Percentiles rank a stretch among this genome's conserved stretches.
phyloP scores from a whole-genome alignment of 2,797 vertebrate genomes.

The Anableps anableps region DNA sequence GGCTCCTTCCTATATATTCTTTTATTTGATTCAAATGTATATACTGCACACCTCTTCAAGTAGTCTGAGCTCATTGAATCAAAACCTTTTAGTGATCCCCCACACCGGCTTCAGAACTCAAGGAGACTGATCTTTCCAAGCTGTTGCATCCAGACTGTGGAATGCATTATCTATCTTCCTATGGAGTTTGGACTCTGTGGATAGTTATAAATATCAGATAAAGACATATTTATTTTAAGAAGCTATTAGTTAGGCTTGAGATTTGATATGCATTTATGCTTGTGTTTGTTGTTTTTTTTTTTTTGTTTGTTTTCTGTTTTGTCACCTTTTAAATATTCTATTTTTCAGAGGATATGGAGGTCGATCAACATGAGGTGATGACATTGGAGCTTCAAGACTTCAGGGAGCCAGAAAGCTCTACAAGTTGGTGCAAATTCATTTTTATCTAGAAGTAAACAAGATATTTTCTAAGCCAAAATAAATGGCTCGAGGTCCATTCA shows the following conservation, averaged over 20 bases:
- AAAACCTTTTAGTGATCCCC: not conserved
- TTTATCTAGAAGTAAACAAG: not conserved
- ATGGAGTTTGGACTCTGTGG: too few species aligned
- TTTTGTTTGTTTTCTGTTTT: not conserved
- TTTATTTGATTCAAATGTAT: too few species aligned
- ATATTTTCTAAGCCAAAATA: not conserved
- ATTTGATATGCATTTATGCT: not conserved
- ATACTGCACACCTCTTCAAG: too few species aligned
- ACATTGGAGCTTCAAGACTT: not conserved
- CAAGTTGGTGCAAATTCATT: not conserved
- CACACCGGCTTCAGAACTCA: not conserved
- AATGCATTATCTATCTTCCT: not conserved
- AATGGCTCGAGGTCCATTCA: too few species aligned
- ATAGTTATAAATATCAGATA: too few species aligned
- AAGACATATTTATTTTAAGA: too few species aligned
- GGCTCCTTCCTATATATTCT: too few species aligned
- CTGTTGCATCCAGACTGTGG: not conserved
- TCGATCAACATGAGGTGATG: not conserved
- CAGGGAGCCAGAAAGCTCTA: not conserved
- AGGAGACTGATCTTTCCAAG: not conserved
- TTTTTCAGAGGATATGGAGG: constrained; percentile 14
- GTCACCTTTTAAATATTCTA: not conserved
- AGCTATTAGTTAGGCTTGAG: too few species aligned
- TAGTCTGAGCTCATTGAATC: too few species aligned
- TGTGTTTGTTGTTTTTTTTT: too few species aligned